Base-by-base conservation (phyloP, 2,113 vertebrate species). In the Choloepus hoffmanni region DNA sequence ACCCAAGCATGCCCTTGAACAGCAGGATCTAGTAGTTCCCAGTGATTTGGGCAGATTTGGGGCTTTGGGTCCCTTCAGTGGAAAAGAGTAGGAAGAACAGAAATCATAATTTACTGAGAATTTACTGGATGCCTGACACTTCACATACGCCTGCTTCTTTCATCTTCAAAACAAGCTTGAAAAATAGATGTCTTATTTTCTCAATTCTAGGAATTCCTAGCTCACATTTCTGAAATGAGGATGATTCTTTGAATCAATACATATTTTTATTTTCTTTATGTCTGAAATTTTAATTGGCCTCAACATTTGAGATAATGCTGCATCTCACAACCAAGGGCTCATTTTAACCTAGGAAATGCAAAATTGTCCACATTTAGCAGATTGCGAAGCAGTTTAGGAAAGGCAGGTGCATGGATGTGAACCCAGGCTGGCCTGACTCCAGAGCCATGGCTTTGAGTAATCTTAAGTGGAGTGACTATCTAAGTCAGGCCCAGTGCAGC, bases 191-290 rank as follows among this genome's bases (percentile, higher is more conserved):
- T 78, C 89, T 88, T 48, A 24, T 89, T 50, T 74, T 9, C 26
- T 91, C 58, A 55, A 16, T 85, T 92, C n/a, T 40, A 50, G 43
- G n/a, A 3, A 3, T 0, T 24, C 23, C 10, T 60, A 15, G n/a
- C 53, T 74, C 84, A 76, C 43, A 48, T 92, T 95, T 96, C 50
- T 60, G 10, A 96, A 94, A 77, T 85, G 36, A 87, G 10, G 11
- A 65, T 95, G 21, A 68, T 15, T 83, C 36, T 62, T 79, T 0
- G 2, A 53, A 86, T 83, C 36, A 9, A 43, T 79, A 21, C 8
- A 9, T 67, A 5, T 33, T 63, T 19, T 89, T 63, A 24, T 83
- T 89, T 58, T 48, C 15, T 82, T 89, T 77, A 8, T 14, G 67
- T 70, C 5, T 85, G 26, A 78, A 62, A 74, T 82, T 82, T 90